These are phyloP conservation scores for Bryconaethiops microstoma DNA, from an alignment of 2,797 vertebrate genomes.

Conservation along the genomic window DNA sequence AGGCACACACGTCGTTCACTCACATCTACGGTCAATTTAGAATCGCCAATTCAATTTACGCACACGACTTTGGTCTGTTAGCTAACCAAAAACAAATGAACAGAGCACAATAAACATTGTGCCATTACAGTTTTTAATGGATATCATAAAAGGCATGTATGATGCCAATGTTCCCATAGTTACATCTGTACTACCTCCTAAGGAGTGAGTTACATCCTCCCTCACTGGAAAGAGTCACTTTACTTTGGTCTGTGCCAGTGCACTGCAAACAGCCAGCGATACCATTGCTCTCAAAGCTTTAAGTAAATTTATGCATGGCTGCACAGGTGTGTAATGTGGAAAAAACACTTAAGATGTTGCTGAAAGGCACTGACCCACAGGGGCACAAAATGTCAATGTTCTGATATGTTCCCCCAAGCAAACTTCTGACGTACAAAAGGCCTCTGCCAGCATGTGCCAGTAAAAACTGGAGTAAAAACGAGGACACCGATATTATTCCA, in stretches of 20 bases:
- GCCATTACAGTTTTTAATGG: not conserved
- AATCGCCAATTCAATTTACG: no score
- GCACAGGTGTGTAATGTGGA: not conserved
- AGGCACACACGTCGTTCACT: no score
- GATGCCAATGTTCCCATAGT: no score
- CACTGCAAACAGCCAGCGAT: not conserved
- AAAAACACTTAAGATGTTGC: constrained; percentile 18
- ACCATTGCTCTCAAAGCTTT: not conserved
- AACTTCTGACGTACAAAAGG: not conserved
- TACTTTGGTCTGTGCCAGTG: not conserved
- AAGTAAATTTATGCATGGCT: not conserved
- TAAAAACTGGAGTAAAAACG: constrained; percentile 46
- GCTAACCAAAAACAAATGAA: no score
- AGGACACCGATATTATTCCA: constrained; percentile 56
- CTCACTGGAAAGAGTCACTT: not conserved
- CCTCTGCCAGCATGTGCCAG: constrained; percentile 47
- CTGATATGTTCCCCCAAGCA: not conserved
- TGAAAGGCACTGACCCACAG: constrained; percentile 13
- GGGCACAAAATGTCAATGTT: not conserved
- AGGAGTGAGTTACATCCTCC: not conserved
- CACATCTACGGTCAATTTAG: no score
- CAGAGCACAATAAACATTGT: no score
- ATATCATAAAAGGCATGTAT: no score
- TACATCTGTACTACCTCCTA: no score
- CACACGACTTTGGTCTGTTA: no score